These are phyloP conservation scores for Origma solitaria DNA, from an alignment of 2,113 vertebrate genomes.

Conservation along the genomic window DNA sequence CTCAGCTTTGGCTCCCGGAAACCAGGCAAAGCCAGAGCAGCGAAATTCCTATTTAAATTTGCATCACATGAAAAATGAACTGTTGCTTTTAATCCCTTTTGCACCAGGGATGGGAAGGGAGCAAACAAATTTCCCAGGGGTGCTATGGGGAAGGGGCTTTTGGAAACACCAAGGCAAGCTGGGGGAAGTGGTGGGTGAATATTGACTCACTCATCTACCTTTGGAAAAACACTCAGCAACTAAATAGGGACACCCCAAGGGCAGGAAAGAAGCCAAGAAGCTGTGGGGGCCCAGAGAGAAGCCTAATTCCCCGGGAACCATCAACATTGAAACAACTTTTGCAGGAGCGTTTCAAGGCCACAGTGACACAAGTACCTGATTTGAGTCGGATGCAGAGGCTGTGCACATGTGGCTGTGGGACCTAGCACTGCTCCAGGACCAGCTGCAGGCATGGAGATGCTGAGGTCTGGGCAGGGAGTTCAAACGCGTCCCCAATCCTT, in stretches of 20 bases:
- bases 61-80: slow-evolving; percentile 53
- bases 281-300: neutral
- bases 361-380: neutral
- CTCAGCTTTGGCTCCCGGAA: slow-evolving; percentile 2
- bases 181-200: neutral
- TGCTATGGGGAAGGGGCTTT: neutral
- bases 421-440: neutral
- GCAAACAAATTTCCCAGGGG: neutral
- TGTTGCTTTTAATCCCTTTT: slow-evolving; percentile 49
- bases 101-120: neutral
- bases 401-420: neutral
- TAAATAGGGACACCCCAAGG: neutral
- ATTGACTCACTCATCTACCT: neutral
- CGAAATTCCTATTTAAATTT: slow-evolving; percentile 38
- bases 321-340: neutral
- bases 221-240: neutral
- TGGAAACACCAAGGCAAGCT: neutral
- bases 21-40: neutral
- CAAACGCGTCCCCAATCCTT: neutral
- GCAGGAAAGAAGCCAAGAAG: neutral
- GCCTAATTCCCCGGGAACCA: neutral
- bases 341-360: accelerated
- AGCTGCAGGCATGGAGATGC: neutral
- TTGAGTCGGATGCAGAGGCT: neutral
- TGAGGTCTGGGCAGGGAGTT: neutral